Evolutionary conservation across 1,140 invertebrate species (phyloP), one percentile per base, ranked within the genome.

Genomic region (Drosophila triauraria): DNA sequence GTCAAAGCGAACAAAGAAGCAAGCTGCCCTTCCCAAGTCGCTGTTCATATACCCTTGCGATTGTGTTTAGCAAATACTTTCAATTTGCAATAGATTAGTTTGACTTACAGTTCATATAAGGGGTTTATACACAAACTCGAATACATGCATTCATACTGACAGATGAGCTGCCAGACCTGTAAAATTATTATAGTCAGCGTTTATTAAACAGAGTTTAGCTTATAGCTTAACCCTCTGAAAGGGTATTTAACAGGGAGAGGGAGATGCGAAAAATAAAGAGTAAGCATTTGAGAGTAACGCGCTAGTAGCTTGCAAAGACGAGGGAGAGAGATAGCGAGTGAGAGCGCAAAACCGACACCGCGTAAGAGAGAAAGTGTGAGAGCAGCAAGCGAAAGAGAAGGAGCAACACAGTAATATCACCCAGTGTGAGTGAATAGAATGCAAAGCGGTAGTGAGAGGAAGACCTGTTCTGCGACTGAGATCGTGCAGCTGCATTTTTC

Each of bases 391-490:
- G 2, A 57, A 20, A 6, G n/a, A 57, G 48, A 57, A 20, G 8
- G 4, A 50, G 4, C 4, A 1, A 12, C 32, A 5, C 32, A 40
- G 32, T 10, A 42, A 20, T 53, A 53, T 53, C 27, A 53, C 50
- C 32, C 9, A 35, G 9, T 35, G 32, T 35, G 50, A 57, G 23
- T 42, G 15, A 42, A 30, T 30, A 35, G 30, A 35, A 63, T 7
- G 35, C 12, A 30, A 60, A 13, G 20, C 17, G 48, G 30, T 5
- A 23, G 32, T 54, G 35, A 63, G 61, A 63, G 47, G n/a, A 17
- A 17, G 25, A 63, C 61, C 13, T 10, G 61, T 63, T 61, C 12
- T 42, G 35, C 13, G 12, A n/a, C 25, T 42, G 35, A 63, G 53
- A 63, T 62, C 60, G 25, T 54, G 5, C 17, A 30, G 8, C 12